These are phyloP conservation scores for Scaptomyza polygonia DNA, from an alignment of 2,888 invertebrate genomes.

Conservation along the genomic window DNA sequence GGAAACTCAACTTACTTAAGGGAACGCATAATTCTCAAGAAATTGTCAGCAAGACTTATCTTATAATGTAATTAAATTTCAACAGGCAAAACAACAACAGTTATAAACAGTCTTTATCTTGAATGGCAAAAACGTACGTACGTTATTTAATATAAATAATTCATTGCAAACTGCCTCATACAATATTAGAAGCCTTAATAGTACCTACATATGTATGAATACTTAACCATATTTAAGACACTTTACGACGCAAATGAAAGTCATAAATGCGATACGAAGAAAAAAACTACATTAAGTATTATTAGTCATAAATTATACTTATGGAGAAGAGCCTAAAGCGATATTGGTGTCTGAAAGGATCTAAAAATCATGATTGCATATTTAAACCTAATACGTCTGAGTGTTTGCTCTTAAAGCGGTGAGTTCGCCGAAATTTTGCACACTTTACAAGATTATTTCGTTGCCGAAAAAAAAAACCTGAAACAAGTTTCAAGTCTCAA, in stretches of 20 bases:
- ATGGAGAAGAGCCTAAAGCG: neutral
- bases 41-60: slow-evolving; percentile 1
- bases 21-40: no score
- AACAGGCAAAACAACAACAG: slow-evolving; percentile 4
- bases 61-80: slow-evolving; percentile 32
- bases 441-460: slow-evolving; percentile 33
- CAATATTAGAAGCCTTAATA: slow-evolving; percentile 23
- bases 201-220: no score
- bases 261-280: slow-evolving; percentile 35
- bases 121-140: neutral
- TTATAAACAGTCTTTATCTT: slow-evolving; percentile 15
- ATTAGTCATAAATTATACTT: slow-evolving; percentile 65
- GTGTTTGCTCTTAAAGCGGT: neutral
- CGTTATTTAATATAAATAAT: slow-evolving; percentile 9
- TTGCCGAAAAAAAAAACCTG: slow-evolving; percentile 1
- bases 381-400: slow-evolving; percentile 4
- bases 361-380: slow-evolving; percentile 30
- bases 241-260: slow-evolving; percentile 29
- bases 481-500: slow-evolving; percentile 42
- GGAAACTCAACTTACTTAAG: no score
- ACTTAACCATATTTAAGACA: neutral
- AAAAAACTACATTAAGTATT: slow-evolving; percentile 34
- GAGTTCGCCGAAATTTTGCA: slow-evolving; percentile 33
- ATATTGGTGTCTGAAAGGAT: slow-evolving; percentile 1
- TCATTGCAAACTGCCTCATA: slow-evolving; percentile 9